Conservation (phyloP, 1,140 invertebrate genomes). For the Dinoponera quadriceps region DNA sequence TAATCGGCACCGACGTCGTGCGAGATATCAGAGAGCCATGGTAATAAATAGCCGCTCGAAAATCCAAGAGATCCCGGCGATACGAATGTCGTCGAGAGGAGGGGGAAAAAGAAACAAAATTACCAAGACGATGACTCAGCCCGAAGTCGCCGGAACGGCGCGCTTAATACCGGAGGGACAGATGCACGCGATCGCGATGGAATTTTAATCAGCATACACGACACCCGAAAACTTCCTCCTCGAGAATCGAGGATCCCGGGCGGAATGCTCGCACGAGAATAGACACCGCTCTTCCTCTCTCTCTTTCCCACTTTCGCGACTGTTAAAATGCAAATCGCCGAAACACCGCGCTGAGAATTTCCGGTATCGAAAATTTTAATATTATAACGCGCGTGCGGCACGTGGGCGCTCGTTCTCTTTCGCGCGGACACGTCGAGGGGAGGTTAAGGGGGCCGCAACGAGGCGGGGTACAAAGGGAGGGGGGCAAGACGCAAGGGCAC, state of each 20-base stretch:
- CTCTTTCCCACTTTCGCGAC: neutral
- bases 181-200: conserved; percentile 4
- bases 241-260: neutral
- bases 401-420: conserved; percentile 37
- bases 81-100: no score
- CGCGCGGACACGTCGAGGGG: conserved; percentile 16
- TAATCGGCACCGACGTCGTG: no score
- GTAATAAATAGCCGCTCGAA: no score
- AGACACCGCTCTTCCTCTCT: neutral
- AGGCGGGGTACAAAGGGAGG: conserved; percentile 2
- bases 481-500: conserved; percentile 32
- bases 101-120: neutral
- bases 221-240: conserved; percentile 7
- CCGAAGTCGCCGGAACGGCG: neutral
- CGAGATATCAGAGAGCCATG: no score
- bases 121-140: neutral
- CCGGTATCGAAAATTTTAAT: conserved; percentile 78
- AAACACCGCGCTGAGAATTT: conserved; percentile 71
- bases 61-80: no score
- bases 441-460: conserved; percentile 7
- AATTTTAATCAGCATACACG: conserved; percentile 56
- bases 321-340: conserved; percentile 79
- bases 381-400: conserved; percentile 72
- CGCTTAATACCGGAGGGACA: conserved; percentile 13
- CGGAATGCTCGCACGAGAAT: conserved; percentile 19